Conservation (phyloP, 2,113 vertebrate species). For the Thomomys bottae region DNA sequence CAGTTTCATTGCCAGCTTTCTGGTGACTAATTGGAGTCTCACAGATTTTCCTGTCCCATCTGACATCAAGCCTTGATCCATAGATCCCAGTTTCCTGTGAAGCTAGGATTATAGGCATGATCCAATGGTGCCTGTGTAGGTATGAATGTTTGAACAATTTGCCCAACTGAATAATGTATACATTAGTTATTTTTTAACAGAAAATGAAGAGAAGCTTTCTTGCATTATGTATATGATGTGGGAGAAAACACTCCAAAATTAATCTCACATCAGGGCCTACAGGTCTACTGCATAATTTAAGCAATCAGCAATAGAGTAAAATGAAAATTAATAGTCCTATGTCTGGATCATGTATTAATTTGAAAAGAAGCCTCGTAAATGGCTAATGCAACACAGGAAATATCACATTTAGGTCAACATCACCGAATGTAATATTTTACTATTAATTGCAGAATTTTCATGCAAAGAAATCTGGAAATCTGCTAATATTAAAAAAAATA, state of each 20-base stretch:
- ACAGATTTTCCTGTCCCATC: no score
- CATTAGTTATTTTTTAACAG: background rate
- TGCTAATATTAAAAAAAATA: background rate
- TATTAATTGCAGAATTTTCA: no score
- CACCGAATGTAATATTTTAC: background rate
- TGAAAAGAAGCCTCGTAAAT: background rate
- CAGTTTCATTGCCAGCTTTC: no score
- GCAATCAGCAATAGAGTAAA: background rate
- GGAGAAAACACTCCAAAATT: background rate
- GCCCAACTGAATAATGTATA: background rate
- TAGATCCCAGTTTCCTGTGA: no score
- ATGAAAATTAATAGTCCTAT: background rate
- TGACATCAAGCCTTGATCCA: no score
- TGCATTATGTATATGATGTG: background rate
- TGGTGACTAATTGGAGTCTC: no score
- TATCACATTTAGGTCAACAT: background rate
- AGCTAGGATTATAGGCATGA: no score
- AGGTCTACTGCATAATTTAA: background rate
- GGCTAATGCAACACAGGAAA: background rate
- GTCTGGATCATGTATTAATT: background rate
- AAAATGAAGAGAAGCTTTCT: conserved; percentile 3
- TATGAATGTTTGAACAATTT: background rate
- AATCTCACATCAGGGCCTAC: background rate
- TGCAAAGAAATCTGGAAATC: no score
- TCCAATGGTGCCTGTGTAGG: no score